Base-by-base conservation (phyloP, 2,888 invertebrate genomes). In the Schizotus pectinicornis region DNA sequence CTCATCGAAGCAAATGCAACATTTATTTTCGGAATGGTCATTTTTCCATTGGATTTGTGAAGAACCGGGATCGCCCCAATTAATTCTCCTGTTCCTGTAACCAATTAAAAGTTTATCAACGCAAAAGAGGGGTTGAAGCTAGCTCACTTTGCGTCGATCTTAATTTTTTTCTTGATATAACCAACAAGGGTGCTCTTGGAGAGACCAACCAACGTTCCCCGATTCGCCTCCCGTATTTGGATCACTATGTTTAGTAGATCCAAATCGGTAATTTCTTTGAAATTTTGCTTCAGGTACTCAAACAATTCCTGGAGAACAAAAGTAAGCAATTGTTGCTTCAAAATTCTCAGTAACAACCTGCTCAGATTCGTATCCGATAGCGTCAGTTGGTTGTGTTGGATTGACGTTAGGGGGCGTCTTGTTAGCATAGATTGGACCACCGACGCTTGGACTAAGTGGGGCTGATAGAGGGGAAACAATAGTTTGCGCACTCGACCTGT, bases 1-100 rank as follows among this genome's bases (percentile, higher is more conserved):
- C 22, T 56, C 56, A 7, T 56, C 56, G 14, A 51, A 51, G 37
- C 56, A 56, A 31, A 56, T 56, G 31, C 43, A 45, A 32, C 56
- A 56, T 12, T 51, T 56, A 11, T 13, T 50, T 36, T 51, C 45
- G 1, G 35, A 22, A 30, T 49, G 48, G 13, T 56, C 55, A 14
- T 49, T 56, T 6, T 56, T 42, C 55, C 55, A 48, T 2, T 35
- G 1, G 12, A 12, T n/a, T 36, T 35, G 14, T 2, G 32, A 8
- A 32, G 43, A 32, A 2, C 22, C 5, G 22, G 22, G 5, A 37
- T 35, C 43, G 14, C 13, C 49, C 55, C 55, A 56, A 5, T 9
- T 32, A 30, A n/a, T 56, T 6, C 12, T 22, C 8, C 37, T 35
- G 13, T 48, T 41, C 6, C 13, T 22, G 5, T 22, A 22, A 22